A percentile compares a stretch with the other conserved stretches of the same genome.
phyloP scores from a whole-genome alignment of 2,113 vertebrate genomes.

The Smithornis capensis region DNA sequence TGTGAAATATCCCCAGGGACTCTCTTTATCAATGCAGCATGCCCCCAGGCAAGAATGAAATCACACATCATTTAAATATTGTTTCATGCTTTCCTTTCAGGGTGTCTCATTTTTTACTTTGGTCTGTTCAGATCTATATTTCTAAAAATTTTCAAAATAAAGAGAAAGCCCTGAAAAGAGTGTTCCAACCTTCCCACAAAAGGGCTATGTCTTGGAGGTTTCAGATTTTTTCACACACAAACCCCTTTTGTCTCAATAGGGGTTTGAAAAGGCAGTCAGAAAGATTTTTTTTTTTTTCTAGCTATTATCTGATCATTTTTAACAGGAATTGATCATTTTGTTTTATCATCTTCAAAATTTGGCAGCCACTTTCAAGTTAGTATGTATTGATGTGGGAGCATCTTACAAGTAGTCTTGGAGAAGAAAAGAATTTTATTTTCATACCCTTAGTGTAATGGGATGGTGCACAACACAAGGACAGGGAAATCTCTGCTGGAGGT shows the following conservation, averaged over 20 bases:
- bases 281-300: neutral
- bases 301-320: constrained; percentile 21
- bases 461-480: neutral
- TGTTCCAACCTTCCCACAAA: neutral
- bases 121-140: neutral
- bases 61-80: constrained; percentile 75
- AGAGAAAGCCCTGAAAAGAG: constrained; percentile 12
- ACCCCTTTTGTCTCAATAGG: neutral
- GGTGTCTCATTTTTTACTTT: constrained; percentile 8
- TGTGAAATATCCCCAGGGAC: constrained; percentile 80
- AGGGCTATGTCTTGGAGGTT: neutral
- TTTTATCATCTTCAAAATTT: neutral
- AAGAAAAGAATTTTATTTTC: neutral
- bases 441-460: neutral
- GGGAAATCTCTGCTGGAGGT: neutral
- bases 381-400: neutral
- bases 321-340: constrained; percentile 25
- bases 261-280: neutral
- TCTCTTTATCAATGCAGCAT: constrained; percentile 77
- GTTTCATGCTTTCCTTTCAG: constrained; percentile 47
- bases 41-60: constrained; percentile 69
- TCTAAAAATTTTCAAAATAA: constrained; percentile 46
- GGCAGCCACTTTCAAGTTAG: neutral
- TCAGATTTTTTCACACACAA: neutral
- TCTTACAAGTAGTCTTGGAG: neutral